Conservation (phyloP, 2,888 invertebrate species). For the Agriopis aurantiaria region DNA sequence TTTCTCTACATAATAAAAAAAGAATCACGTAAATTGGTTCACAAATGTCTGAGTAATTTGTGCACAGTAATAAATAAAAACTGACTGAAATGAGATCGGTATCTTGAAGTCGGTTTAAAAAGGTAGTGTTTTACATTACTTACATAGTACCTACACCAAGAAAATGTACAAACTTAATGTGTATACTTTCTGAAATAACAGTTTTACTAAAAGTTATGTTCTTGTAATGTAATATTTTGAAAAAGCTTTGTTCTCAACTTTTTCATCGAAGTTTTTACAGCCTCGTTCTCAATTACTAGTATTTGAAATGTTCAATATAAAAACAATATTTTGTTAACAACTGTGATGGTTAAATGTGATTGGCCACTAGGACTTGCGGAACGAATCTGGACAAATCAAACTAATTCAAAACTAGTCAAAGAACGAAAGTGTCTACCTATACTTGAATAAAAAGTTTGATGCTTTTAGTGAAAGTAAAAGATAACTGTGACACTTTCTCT, state of each 20-base stretch:
- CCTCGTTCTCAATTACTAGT: background rate
- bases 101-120: too few species aligned
- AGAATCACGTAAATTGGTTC: too few species aligned
- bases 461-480: slow-evolving; percentile 70
- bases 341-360: slow-evolving; percentile 13
- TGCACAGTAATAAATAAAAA: too few species aligned
- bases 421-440: slow-evolving; percentile 52
- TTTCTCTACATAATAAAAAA: too few species aligned
- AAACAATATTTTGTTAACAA: slow-evolving; percentile 10
- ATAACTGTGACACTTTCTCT: slow-evolving; percentile 70
- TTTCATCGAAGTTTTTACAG: background rate
- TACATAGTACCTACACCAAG: too few species aligned
- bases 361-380: slow-evolving; percentile 12
- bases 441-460: slow-evolving; percentile 45
- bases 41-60: too few species aligned
- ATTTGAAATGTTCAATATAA: background rate
- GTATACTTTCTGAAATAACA: background rate
- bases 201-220: background rate
- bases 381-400: slow-evolving; percentile 26
- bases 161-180: background rate
- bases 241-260: background rate
- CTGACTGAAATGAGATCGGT: too few species aligned
- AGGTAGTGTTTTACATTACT: too few species aligned
- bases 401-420: slow-evolving; percentile 41
- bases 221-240: background rate